Percentiles rank a stretch among this genome's conserved stretches.
Conservation (phyloP, 2,888 invertebrate species). For the Epiblema foenella region DNA sequence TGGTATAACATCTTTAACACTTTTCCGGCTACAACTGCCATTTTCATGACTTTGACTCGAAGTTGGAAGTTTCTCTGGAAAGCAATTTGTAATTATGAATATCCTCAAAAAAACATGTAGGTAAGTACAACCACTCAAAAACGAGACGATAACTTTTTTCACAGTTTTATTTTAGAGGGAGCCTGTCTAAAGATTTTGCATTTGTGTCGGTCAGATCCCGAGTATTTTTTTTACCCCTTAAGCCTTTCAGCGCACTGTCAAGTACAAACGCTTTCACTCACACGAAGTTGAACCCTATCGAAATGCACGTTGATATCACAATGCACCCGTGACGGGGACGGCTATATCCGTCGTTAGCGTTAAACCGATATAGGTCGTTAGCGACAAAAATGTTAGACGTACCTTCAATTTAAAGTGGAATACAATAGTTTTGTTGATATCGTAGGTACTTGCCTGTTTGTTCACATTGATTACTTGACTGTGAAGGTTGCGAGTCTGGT, state of each 20-base stretch:
- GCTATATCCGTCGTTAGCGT: too few species aligned
- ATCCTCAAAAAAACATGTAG: background rate
- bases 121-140: background rate
- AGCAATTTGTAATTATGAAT: conserved; percentile 13
- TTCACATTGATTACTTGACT: conserved; percentile 69
- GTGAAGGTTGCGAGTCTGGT: conserved; percentile 64
- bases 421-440: background rate
- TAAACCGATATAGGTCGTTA: too few species aligned
- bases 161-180: background rate
- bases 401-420: background rate
- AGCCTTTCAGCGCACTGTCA: too few species aligned
- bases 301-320: too few species aligned
- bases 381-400: too few species aligned
- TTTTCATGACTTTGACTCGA: conserved; percentile 71
- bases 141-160: background rate
- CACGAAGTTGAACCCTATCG: too few species aligned
- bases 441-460: conserved; percentile 59
- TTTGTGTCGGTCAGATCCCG: too few species aligned
- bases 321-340: too few species aligned
- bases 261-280: too few species aligned
- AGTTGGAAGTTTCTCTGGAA: conserved; percentile 65
- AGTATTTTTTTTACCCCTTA: too few species aligned
- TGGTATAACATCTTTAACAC: conserved; percentile 87
- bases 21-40: conserved; percentile 70
- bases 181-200: background rate